Conservation (phyloP, 2,113 vertebrate genomes). For the Chinchilla lanigera region DNA sequence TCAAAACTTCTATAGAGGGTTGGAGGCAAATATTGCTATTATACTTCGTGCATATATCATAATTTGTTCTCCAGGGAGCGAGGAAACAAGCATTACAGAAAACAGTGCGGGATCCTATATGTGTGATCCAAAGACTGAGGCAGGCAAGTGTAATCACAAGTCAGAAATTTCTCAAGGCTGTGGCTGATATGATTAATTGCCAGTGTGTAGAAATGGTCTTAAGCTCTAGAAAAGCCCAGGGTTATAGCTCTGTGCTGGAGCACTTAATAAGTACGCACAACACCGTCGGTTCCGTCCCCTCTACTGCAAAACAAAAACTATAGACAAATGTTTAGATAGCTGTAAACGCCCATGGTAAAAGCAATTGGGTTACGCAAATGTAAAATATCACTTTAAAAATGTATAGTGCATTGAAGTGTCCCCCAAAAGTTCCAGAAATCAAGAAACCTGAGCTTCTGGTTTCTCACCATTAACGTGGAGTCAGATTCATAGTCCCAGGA, state of each 20-base stretch:
- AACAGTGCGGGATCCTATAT: too few species aligned
- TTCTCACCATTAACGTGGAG: background rate
- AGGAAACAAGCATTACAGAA: background rate
- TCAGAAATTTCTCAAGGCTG: background rate
- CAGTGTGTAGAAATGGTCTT: background rate
- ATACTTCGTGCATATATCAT: background rate
- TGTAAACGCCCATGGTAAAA: background rate
- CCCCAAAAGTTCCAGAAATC: background rate
- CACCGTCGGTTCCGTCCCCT: background rate
- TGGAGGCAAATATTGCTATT: background rate
- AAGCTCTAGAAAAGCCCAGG: background rate
- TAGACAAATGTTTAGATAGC: background rate
- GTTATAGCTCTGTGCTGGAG: background rate
- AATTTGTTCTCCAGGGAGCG: background rate
- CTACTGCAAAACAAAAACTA: background rate
- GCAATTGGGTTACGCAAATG: background rate
- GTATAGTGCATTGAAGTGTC: background rate
- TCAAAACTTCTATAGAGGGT: background rate
- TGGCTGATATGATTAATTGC: background rate
- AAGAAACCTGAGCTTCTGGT: background rate
- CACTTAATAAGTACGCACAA: background rate
- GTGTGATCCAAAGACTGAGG: background rate
- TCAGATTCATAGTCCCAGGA: background rate
- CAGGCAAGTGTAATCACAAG: background rate
- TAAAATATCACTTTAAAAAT: background rate